Evolutionary conservation across 2,113 vertebrate species (phyloP).

Genomic region (Tupaia tana): DNA sequence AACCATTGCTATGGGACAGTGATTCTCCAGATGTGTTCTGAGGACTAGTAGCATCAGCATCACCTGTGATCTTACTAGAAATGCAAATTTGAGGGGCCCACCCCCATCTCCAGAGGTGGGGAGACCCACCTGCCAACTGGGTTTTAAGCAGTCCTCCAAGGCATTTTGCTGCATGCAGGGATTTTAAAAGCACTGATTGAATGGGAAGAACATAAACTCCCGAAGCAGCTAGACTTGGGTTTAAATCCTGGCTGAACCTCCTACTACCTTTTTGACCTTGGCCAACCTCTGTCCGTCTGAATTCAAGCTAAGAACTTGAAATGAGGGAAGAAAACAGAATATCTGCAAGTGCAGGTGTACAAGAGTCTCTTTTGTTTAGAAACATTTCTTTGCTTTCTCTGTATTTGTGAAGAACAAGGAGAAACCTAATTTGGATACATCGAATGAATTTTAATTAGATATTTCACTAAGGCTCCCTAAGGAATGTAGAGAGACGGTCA

Average conservation of each 20-base stretch:
- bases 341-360: not conserved
- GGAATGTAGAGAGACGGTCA: not conserved
- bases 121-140: not conserved
- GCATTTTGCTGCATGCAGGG: not conserved
- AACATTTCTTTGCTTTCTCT: not conserved
- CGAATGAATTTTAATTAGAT: not conserved
- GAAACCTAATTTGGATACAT: not conserved
- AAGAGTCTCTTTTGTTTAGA: not conserved
- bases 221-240: not conserved
- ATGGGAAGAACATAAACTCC: not conserved
- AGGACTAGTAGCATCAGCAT: not conserved
- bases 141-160: not conserved
- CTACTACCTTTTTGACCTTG: not conserved
- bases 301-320: not conserved
- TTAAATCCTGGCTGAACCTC: not conserved
- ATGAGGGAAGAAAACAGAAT: not conserved
- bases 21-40: not conserved
- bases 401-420: not conserved
- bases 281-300: not conserved
- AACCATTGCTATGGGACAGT: rapidly evolving
- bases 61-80: not conserved
- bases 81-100: not conserved
- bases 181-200: not conserved
- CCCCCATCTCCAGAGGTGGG: too few relatives aligned
- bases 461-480: not conserved